Percentiles rank a stretch among this genome's conserved stretches.
These are phyloP conservation scores for Mormyrops attenuatus DNA, from an alignment of 2,797 vertebrate genomes.

Conservation along the genomic window DNA sequence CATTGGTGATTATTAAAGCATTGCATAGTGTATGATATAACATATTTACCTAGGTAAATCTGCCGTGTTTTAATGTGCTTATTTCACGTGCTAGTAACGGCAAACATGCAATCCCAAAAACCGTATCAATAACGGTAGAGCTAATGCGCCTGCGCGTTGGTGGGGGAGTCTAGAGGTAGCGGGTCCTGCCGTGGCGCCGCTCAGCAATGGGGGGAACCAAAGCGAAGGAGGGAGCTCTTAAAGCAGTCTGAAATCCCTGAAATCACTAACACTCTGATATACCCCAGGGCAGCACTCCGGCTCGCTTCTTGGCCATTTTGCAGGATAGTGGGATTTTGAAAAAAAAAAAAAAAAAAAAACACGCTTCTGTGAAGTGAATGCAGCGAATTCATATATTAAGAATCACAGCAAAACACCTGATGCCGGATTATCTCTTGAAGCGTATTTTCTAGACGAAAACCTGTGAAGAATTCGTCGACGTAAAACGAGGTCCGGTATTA, in stretches of 20 bases:
- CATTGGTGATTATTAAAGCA: background rate
- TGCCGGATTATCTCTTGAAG: background rate
- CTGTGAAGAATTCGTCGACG: background rate
- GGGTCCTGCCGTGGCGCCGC: slow-evolving; percentile 6
- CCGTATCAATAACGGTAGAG: background rate
- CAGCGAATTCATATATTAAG: background rate
- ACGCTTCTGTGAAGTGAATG: background rate
- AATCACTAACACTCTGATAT: background rate
- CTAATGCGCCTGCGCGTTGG: slow-evolving; percentile 19
- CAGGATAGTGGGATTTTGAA: background rate
- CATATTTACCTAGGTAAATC: background rate
- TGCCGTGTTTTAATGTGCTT: background rate
- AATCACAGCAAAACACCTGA: background rate
- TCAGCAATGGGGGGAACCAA: background rate
- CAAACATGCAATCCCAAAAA: background rate
- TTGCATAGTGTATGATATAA: background rate
- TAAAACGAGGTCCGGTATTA: slow-evolving; percentile 4
- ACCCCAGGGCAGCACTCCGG: background rate
- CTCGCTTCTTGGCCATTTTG: background rate
- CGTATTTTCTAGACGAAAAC: background rate
- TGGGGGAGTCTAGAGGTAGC: slow-evolving; percentile 14
- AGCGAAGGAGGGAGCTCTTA: slow-evolving; percentile 15
- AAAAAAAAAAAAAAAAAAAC: background rate
- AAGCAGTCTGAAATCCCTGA: slow-evolving; percentile 7
- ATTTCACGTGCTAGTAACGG: slow-evolving; percentile 5